Conservation (phyloP, 2,797 vertebrate genomes). For the Smutsia gigantea region DNA sequence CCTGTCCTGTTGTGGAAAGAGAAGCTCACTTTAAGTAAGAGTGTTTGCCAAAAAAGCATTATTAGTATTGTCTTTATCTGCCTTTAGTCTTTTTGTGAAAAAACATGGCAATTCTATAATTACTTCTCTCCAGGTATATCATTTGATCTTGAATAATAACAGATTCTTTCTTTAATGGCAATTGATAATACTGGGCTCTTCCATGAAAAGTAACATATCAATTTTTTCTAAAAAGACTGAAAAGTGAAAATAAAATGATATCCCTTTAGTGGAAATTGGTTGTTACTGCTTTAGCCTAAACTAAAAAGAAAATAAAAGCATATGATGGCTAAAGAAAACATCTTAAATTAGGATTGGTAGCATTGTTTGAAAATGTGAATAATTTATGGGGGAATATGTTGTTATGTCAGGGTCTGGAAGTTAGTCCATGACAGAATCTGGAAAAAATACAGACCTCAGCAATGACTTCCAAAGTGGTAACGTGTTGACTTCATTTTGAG, state of each 20-base stretch:
- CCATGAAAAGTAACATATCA: neutral
- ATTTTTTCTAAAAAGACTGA: neutral
- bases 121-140: neutral
- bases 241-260: conserved; percentile 14
- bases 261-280: neutral
- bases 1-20: neutral
- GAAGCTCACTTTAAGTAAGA: neutral
- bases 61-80: neutral
- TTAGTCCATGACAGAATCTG: neutral
- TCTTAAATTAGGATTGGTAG: neutral
- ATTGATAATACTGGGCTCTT: neutral
- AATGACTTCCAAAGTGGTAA: neutral
- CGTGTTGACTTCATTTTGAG: conserved; percentile 8
- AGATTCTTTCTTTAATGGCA: neutral
- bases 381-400: neutral
- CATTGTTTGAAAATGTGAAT: conserved; percentile 20
- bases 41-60: neutral
- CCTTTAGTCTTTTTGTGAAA: neutral
- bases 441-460: neutral
- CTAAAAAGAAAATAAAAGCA: neutral
- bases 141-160: neutral
- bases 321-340: neutral
- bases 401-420: neutral
- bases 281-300: neutral
- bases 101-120: neutral